A percentile compares a stretch with the other conserved stretches of the same genome.
Conservation (phyloP, 2,888 invertebrate genomes). For the Orthonevra nobilis region DNA sequence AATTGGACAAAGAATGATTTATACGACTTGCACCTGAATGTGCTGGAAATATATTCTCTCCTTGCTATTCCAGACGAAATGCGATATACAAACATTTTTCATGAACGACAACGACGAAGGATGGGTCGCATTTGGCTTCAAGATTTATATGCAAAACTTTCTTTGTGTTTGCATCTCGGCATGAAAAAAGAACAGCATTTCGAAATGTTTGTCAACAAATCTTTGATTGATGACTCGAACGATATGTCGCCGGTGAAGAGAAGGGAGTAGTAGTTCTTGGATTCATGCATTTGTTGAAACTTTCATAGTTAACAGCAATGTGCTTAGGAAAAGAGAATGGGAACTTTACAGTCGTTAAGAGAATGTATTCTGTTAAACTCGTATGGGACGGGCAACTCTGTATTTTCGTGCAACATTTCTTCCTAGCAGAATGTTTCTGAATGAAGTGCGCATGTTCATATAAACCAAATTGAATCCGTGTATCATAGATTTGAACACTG, state of each 20-base stretch:
- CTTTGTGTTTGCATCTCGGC: constrained; percentile 48
- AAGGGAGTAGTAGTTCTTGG: neutral
- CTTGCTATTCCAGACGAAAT: constrained; percentile 46
- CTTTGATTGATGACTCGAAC: constrained; percentile 56
- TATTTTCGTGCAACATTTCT: too few relatives aligned
- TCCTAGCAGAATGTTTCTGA: too few relatives aligned
- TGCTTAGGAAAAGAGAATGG: constrained; percentile 10
- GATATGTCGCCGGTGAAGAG: constrained; percentile 36
- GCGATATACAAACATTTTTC: constrained; percentile 50
- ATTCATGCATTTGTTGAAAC: too few relatives aligned
- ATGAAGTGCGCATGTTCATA: neutral
- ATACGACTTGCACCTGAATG: constrained; percentile 59
- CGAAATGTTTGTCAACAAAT: constrained; percentile 64
- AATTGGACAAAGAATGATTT: constrained; percentile 62
- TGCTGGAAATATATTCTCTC: neutral
- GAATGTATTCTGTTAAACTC: neutral
- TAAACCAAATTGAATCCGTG: too few relatives aligned
- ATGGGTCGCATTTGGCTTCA: constrained; percentile 27
- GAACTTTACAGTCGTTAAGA: neutral
- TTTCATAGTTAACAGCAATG: neutral
- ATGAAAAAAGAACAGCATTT: constrained; percentile 16
- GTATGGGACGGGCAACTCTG: neutral
- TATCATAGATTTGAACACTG: too few relatives aligned
- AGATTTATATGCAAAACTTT: constrained; percentile 64
- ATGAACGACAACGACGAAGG: constrained; percentile 15